phyloP scores from a whole-genome alignment of 2,797 vertebrate genomes.

The Sebastes trivittatus region DNA sequence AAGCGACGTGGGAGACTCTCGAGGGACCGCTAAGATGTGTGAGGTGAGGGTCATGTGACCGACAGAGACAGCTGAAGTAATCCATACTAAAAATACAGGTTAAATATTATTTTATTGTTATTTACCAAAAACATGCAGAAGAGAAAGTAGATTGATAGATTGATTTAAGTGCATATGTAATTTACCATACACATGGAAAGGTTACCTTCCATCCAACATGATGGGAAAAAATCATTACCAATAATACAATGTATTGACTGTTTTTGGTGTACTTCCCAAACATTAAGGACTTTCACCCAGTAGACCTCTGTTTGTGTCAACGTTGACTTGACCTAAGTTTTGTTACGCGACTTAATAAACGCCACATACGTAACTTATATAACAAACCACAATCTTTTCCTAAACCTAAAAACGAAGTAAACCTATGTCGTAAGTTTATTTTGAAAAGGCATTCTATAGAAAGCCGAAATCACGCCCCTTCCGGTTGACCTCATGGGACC shows the following conservation, averaged over 20 bases:
- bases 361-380: fast-evolving
- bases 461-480: background rate
- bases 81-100: too few relatives aligned
- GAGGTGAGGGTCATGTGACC: background rate
- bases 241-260: too few relatives aligned
- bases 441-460: background rate
- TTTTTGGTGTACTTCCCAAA: too few relatives aligned
- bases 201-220: too few relatives aligned
- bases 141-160: too few relatives aligned
- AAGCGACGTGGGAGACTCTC: background rate
- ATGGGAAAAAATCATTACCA: fast-evolving
- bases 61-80: background rate
- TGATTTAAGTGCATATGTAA: too few relatives aligned
- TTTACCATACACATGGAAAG: too few relatives aligned
- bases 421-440: fast-evolving
- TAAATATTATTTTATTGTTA: too few relatives aligned
- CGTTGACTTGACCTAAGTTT: too few relatives aligned
- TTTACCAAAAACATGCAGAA: too few relatives aligned
- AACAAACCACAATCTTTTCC: background rate
- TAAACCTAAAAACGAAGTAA: background rate
- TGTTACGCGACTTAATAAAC: fast-evolving
- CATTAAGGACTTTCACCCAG: too few relatives aligned
- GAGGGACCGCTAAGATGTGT: background rate
- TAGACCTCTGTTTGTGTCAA: too few relatives aligned
- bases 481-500: fast-evolving